These are phyloP conservation scores for Polyploca ridens DNA, from an alignment of 2,888 invertebrate genomes.

Conservation along the genomic window DNA sequence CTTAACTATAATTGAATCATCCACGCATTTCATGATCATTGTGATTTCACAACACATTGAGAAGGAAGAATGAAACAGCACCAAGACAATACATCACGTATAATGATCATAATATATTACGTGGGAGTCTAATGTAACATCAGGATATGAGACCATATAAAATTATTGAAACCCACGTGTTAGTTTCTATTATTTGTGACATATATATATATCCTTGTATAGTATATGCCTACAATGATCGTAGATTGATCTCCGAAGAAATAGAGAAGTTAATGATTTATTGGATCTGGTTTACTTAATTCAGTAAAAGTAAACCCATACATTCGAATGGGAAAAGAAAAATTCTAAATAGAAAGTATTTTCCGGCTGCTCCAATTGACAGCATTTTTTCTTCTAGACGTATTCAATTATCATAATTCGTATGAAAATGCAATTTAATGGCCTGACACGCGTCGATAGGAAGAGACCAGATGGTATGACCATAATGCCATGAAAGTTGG, in stretches of 20 bases:
- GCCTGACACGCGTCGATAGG: too few relatives aligned
- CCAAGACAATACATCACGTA: slow-evolving; percentile 11
- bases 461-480: too few relatives aligned
- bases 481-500: too few relatives aligned
- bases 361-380: too few relatives aligned
- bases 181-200: not conserved
- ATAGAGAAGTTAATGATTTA: too few relatives aligned
- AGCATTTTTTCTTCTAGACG: too few relatives aligned
- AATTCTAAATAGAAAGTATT: too few relatives aligned
- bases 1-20: not conserved
- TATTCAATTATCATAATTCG: too few relatives aligned
- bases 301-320: too few relatives aligned
- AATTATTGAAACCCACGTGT: slow-evolving; percentile 27
- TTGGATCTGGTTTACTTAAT: too few relatives aligned
- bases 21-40: not conserved
- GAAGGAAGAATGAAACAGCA: not conserved
- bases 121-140: slow-evolving; percentile 19
- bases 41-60: not conserved
- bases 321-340: too few relatives aligned
- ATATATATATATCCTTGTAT: not conserved
- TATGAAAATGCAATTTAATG: too few relatives aligned
- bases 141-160: slow-evolving; percentile 32
- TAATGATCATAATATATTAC: slow-evolving; percentile 17
- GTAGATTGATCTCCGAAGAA: not conserved
- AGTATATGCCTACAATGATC: not conserved